phyloP scores from a whole-genome alignment of 2,797 vertebrate species.

The Microhierax caerulescens region DNA sequence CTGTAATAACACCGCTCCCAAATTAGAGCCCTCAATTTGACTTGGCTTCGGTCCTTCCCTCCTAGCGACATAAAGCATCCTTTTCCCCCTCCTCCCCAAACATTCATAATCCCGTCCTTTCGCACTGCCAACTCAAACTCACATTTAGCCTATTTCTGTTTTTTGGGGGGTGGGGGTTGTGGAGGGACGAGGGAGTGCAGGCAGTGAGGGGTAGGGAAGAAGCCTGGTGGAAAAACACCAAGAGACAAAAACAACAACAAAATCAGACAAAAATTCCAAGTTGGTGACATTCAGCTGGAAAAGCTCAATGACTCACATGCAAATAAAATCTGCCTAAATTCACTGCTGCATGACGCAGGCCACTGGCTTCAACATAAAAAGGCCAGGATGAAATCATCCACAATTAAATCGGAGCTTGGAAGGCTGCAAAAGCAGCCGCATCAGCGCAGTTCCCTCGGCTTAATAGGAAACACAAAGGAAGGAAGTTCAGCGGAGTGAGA shows the following conservation, averaged over 20 bases:
- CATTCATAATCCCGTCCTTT: constrained; percentile 70
- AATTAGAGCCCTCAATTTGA: constrained; percentile 83
- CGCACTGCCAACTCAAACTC: constrained; percentile 69
- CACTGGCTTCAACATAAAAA: constrained; percentile 71
- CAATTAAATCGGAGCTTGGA: constrained; percentile 62
- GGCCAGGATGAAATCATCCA: constrained; percentile 73
- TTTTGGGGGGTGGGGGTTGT: fast-evolving
- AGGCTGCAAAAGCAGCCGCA: constrained; percentile 50
- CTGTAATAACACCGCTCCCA: constrained; percentile 82
- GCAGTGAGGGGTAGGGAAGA: constrained; percentile 48
- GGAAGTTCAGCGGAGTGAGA: constrained; percentile 10
- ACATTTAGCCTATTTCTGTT: constrained; percentile 55
- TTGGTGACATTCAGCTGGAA: constrained; percentile 82
- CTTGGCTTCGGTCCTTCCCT: constrained; percentile 74
- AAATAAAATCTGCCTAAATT: constrained; percentile 77
- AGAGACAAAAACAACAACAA: constrained; percentile 79
- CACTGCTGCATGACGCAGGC: constrained; percentile 72
- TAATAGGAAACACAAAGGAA: constrained; percentile 67
- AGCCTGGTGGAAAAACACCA: constrained; percentile 74
- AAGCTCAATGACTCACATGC: constrained; percentile 81
- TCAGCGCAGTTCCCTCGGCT: constrained; percentile 36
- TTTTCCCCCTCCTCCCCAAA: constrained; percentile 19
- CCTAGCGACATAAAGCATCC: constrained; percentile 76
- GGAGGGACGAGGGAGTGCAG: background rate
- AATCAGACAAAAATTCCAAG: constrained; percentile 79